Base-by-base conservation (phyloP, 2,797 vertebrate genomes). In the Cyprinodon diabolis region DNA sequence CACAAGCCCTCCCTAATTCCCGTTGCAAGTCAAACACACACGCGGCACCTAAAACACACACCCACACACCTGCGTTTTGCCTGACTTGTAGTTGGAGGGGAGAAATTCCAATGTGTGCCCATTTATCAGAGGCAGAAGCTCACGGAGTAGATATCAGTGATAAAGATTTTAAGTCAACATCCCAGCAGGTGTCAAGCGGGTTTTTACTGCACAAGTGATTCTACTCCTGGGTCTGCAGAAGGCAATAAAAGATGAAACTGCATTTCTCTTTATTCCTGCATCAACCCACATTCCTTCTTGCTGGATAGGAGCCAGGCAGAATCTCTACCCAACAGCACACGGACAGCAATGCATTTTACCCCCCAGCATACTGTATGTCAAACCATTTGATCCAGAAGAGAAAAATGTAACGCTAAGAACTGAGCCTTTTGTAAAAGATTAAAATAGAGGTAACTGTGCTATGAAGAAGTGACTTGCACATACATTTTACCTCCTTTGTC, bases 121-220 rank as follows among this genome's bases (percentile, higher is more conserved):
- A 95, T 96, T 96, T 96, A 95, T 98, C 97, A 96, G 95, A 49
- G 72, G 54, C 77, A 78, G 5, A 77, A 82, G 86, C 79, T 74
- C 58, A 87, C 90, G 83, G 94, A 96, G 96, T 96, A 96, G 94
- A 93, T 95, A 95, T 96, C 94, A 92, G 94, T 92, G 94, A 96
- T 94, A 91, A 93, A 94, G 96, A 96, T 96, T 96, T 96, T 95
- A 92, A 95, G 96, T 96, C 95, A 98, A 97, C 95, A 98, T 85
- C 91, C 89, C 86, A 89, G 94, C 97, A 97, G 96, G 96, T 97
- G 96, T 93, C 87, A 40, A 82, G 76, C 77, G 69, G 74, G 85
- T 93, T 92, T 93, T 92, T 78, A 92, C 90, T 88, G 87, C 91
- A 71, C 11, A 14, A 83, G 81, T 77, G 84, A 86, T 87, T 90